phyloP scores from a whole-genome alignment of 2,888 invertebrate genomes.

The Standfussiana lucernea region DNA sequence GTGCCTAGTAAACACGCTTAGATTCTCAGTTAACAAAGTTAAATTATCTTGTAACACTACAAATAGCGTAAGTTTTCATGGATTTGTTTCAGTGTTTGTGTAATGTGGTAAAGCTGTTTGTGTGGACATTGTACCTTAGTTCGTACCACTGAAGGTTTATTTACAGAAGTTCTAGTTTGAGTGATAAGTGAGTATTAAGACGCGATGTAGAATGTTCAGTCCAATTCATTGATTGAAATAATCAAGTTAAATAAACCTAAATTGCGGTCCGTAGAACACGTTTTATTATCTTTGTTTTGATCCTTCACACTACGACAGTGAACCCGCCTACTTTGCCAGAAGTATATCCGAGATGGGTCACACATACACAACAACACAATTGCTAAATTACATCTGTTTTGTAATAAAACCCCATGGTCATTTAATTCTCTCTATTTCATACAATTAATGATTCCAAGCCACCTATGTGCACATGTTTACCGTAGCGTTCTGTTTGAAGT shows the following conservation, averaged over 20 bases:
- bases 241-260: no score
- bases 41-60: constrained; percentile 20
- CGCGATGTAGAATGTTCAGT: neutral
- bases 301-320: no score
- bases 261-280: no score
- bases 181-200: no score
- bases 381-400: no score
- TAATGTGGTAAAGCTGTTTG: constrained; percentile 26
- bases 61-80: constrained; percentile 21
- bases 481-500: constrained; percentile 26
- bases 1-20: constrained; percentile 29
- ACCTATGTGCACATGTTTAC: constrained; percentile 24
- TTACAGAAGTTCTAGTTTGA: constrained; percentile 23
- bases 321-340: no score
- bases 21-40: constrained; percentile 41
- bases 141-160: neutral
- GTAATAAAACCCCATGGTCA: neutral
- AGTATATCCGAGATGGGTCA: no score
- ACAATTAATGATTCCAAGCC: neutral
- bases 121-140: constrained; percentile 17
- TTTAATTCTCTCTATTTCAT: neutral
- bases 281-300: no score
- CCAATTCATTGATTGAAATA: no score
- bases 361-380: no score
- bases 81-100: constrained; percentile 42